These are phyloP conservation scores for Gymnoscopelus braueri DNA, from an alignment of 2,797 vertebrate species.

Conservation along the genomic window DNA sequence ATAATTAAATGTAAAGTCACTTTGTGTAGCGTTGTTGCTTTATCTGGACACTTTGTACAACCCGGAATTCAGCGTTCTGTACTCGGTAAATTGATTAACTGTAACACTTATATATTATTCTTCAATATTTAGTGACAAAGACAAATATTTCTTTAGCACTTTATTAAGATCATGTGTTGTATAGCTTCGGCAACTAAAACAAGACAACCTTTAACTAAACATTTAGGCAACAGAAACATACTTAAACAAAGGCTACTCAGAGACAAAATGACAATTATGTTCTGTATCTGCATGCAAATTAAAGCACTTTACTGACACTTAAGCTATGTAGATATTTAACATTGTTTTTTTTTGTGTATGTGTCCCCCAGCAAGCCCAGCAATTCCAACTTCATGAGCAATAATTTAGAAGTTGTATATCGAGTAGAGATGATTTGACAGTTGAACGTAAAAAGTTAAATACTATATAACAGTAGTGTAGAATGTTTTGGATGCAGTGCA, in stretches of 20 bases:
- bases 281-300: slow-evolving; percentile 73
- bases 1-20: neutral
- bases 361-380: slow-evolving; percentile 39
- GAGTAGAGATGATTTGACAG: slow-evolving; percentile 33
- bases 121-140: neutral
- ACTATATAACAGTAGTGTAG: slow-evolving; percentile 27
- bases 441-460: slow-evolving; percentile 21
- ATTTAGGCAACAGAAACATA: slow-evolving; percentile 60
- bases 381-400: slow-evolving; percentile 42
- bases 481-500: slow-evolving; percentile 36
- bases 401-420: slow-evolving; percentile 46
- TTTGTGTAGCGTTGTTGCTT: neutral
- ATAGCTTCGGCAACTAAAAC: slow-evolving; percentile 68
- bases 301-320: slow-evolving; percentile 62
- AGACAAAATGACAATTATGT: slow-evolving; percentile 47
- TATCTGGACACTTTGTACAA: slow-evolving; percentile 1
- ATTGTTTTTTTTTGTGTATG: slow-evolving; percentile 17
- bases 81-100: too few relatives aligned
- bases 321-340: slow-evolving; percentile 47
- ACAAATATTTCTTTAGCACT: slow-evolving; percentile 50
- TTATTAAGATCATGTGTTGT: slow-evolving; percentile 76
- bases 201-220: slow-evolving; percentile 63
- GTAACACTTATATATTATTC: too few relatives aligned
- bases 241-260: slow-evolving; percentile 29
- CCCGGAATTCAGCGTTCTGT: neutral